These are phyloP conservation scores for Gobius niger DNA, from an alignment of 2,113 vertebrate genomes.

Conservation along the genomic window DNA sequence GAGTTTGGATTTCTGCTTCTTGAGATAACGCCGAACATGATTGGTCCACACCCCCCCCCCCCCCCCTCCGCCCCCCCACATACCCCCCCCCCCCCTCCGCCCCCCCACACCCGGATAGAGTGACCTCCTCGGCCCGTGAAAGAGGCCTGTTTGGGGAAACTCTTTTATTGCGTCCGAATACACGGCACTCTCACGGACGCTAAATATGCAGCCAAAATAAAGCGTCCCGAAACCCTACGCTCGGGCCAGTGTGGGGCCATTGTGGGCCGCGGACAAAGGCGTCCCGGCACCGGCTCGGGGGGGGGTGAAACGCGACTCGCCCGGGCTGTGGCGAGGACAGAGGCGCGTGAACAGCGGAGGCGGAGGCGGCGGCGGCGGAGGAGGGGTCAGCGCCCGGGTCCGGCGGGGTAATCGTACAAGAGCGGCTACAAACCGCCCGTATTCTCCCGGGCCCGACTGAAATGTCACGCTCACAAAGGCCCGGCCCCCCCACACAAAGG, in stretches of 20 bases:
- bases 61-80: no score
- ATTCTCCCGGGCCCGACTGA: conserved; percentile 74
- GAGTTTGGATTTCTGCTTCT: no score
- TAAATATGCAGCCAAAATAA: conserved; percentile 78
- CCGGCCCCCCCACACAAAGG: conserved; percentile 58
- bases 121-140: conserved; percentile 41
- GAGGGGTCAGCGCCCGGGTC: conserved; percentile 81
- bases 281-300: conserved; percentile 84
- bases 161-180: conserved; percentile 77
- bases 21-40: neutral
- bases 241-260: conserved; percentile 82
- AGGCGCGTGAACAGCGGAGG: conserved; percentile 85
- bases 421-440: conserved; percentile 79
- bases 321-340: conserved; percentile 5
- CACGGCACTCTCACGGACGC: conserved; percentile 76
- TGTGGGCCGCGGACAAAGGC: conserved; percentile 83
- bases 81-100: neutral
- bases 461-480: conserved; percentile 73
- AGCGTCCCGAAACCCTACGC: conserved; percentile 84
- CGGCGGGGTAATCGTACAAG: conserved; percentile 83
- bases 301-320: conserved; percentile 89
- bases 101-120: conserved; percentile 7
- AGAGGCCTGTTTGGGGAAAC: conserved; percentile 81
- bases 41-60: no score
- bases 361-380: conserved; percentile 81